Conservation (phyloP, 2,888 invertebrate species). For the Physocephala rufipes region DNA sequence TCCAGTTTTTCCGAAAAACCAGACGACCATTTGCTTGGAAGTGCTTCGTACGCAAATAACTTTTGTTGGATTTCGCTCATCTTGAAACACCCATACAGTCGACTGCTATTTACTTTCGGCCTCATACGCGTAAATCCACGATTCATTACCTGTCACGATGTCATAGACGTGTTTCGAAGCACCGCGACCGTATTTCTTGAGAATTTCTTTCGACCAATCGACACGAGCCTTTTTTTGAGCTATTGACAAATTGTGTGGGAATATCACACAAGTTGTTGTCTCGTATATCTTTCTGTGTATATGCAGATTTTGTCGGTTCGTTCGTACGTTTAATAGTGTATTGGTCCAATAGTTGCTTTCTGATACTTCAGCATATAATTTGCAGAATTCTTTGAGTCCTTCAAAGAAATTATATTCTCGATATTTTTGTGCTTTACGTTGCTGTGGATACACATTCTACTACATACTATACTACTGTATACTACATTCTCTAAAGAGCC, state of each 20-base stretch:
- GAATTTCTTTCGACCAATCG: constrained; percentile 33
- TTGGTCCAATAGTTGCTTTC: not conserved
- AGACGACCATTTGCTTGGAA: too few relatives aligned
- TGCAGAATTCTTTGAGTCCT: not conserved
- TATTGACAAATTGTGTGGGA: constrained; percentile 5
- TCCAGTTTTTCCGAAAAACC: too few relatives aligned
- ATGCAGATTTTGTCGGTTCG: not conserved
- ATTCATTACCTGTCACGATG: not conserved
- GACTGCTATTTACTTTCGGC: constrained; percentile 34
- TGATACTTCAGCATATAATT: not conserved
- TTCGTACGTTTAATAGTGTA: not conserved
- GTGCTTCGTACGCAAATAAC: constrained; percentile 41
- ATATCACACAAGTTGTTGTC: too few relatives aligned
- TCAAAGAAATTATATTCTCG: not conserved
- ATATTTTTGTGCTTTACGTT: too few relatives aligned
- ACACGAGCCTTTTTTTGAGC: constrained; percentile 18
- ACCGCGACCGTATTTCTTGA: constrained; percentile 28
- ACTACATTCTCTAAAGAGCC: too few relatives aligned
- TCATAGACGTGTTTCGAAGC: constrained; percentile 32
- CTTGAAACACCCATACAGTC: constrained; percentile 30
- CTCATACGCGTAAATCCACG: constrained; percentile 31
- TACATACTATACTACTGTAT: too few relatives aligned
- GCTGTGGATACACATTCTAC: too few relatives aligned
- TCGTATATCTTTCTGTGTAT: not conserved
- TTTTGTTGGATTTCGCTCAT: constrained; percentile 31